phyloP scores from a whole-genome alignment of 2,888 invertebrate genomes.

The Slavum lentiscoides region DNA sequence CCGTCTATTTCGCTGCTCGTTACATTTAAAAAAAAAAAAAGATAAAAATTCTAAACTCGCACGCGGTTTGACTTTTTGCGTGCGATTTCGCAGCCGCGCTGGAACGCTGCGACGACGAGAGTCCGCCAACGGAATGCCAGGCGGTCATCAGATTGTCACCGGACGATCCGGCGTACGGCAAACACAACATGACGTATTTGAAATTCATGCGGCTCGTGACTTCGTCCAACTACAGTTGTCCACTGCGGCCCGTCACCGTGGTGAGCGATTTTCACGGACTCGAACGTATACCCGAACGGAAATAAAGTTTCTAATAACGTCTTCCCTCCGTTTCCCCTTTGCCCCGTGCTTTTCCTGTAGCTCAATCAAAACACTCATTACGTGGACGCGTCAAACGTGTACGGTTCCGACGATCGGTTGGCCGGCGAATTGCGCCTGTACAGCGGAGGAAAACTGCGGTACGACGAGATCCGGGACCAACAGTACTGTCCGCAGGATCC shows the following conservation, averaged over 20 bases:
- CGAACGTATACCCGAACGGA: neutral
- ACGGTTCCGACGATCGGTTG: neutral
- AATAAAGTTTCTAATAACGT: neutral
- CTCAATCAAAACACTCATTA: slow-evolving; percentile 42
- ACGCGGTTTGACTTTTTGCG: no score
- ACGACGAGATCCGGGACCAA: neutral
- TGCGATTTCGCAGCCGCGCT: neutral
- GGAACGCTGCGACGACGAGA: slow-evolving; percentile 7
- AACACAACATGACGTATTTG: slow-evolving; percentile 16
- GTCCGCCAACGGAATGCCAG: slow-evolving; percentile 6
- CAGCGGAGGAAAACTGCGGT: slow-evolving; percentile 2
- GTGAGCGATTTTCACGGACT: neutral
- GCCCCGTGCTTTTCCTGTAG: neutral
- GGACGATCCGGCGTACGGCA: slow-evolving; percentile 22
- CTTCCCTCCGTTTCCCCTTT: no score
- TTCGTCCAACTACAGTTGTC: slow-evolving; percentile 14
- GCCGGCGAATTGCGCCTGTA: slow-evolving; percentile 12
- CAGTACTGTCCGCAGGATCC: slow-evolving; percentile 24
- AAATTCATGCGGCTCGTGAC: slow-evolving; percentile 32
- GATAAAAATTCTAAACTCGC: no score
- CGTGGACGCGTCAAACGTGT: slow-evolving; percentile 30
- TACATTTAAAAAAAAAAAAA: no score
- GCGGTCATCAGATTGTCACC: slow-evolving; percentile 11
- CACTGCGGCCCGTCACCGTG: slow-evolving; percentile 18
- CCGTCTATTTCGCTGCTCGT: no score